These are phyloP conservation scores for Cheilosia vulpina DNA, from an alignment of 2,888 invertebrate species.

Conservation along the genomic window DNA sequence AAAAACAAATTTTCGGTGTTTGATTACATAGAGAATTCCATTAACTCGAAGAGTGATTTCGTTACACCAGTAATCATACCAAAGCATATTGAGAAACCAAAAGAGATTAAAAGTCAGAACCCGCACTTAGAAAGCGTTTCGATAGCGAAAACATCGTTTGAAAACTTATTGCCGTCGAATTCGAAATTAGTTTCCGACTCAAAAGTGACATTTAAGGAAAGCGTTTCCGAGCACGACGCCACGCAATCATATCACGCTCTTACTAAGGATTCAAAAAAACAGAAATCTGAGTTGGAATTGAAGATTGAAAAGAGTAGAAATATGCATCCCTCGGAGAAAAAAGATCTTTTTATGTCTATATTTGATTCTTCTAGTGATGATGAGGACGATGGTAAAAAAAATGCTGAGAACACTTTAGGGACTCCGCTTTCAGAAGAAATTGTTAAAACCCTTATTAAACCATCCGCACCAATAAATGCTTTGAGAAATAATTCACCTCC, in stretches of 20 bases:
- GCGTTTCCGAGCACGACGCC: background rate
- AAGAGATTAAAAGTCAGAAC: conserved; percentile 10
- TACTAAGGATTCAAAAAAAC: background rate
- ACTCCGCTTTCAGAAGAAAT: conserved; percentile 77
- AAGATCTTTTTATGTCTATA: conserved; percentile 94
- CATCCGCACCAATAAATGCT: conserved; percentile 84
- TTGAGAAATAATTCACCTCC: conserved; percentile 89
- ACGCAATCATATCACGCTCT: too few species aligned
- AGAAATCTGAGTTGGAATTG: conserved; percentile 80
- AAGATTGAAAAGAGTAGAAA: conserved; percentile 79
- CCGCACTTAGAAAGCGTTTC: background rate
- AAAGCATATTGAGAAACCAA: conserved; percentile 77
- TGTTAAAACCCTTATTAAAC: conserved; percentile 78
- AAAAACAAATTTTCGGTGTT: conserved; percentile 90
- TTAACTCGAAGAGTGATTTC: conserved; percentile 86
- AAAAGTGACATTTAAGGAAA: background rate
- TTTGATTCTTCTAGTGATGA: conserved; percentile 92
- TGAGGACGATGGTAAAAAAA: conserved; percentile 83
- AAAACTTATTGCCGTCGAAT: background rate
- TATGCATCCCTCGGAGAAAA: conserved; percentile 85
- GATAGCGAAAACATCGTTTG: background rate
- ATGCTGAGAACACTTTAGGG: conserved; percentile 72
- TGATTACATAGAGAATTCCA: conserved; percentile 88
- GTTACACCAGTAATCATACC: conserved; percentile 83
- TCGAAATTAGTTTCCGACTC: background rate